Percentiles rank a stretch among this genome's conserved stretches.
Conservation (phyloP, 2,797 vertebrate genomes). For the Eospalax fontanierii region DNA sequence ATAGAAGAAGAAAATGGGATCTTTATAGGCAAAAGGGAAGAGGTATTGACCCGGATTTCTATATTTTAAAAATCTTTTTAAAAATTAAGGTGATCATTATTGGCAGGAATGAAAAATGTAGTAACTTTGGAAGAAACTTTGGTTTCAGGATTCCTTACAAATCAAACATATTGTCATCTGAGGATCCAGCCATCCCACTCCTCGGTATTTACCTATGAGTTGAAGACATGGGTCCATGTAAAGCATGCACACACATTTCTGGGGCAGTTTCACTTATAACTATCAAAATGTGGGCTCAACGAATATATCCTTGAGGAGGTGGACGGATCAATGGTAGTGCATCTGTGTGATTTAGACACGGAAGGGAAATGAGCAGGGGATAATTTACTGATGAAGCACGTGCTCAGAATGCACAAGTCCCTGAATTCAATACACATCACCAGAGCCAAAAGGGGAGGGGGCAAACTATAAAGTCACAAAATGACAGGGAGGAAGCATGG, state of each 20-base stretch:
- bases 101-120: neutral
- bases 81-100: neutral
- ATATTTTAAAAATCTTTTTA: conserved; percentile 2
- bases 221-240: neutral
- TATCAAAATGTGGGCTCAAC: neutral
- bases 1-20: neutral
- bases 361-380: neutral
- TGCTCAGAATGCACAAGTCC: neutral
- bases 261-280: neutral
- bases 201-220: neutral
- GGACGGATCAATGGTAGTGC: too few relatives aligned
- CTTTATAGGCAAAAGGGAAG: neutral
- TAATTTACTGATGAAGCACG: neutral
- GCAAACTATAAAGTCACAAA: neutral
- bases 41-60: neutral
- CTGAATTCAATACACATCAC: neutral
- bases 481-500: neutral
- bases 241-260: neutral
- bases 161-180: neutral
- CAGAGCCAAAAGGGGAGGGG: neutral
- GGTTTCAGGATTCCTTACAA: neutral
- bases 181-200: neutral
- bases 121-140: neutral
- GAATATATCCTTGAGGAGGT: neutral
- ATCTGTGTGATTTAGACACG: neutral